A percentile compares a stretch with the other conserved stretches of the same genome.
Evolutionary conservation across 2,888 invertebrate species (phyloP).

Genomic region (Girardia tigrina): DNA sequence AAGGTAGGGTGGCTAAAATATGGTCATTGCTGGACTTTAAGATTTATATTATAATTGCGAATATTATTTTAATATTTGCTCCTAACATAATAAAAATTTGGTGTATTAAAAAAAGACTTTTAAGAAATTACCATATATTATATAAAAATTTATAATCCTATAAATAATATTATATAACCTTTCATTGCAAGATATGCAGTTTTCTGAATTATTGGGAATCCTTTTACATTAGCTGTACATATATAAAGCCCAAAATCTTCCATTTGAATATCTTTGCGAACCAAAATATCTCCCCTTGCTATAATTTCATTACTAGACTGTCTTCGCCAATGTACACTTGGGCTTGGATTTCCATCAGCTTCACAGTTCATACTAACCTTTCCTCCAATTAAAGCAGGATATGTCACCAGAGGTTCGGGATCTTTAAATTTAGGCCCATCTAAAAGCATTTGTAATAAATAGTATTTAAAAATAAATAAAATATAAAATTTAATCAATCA

Average conservation of each 20-base stretch:
- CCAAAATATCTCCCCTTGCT: neutral
- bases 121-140: too few relatives aligned
- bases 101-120: too few relatives aligned
- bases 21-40: too few relatives aligned
- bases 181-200: neutral
- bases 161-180: too few relatives aligned
- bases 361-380: neutral
- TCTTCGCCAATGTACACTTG: neutral
- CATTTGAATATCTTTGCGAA: neutral
- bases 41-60: too few relatives aligned
- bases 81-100: too few relatives aligned
- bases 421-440: neutral
- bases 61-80: too few relatives aligned
- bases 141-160: too few relatives aligned
- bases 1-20: too few relatives aligned
- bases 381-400: neutral
- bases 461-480: too few relatives aligned
- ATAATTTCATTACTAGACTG: neutral
- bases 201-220: neutral
- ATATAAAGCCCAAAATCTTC: conserved; percentile 4
- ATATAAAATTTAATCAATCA: too few relatives aligned
- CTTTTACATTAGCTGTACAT: neutral
- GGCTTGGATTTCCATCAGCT: neutral
- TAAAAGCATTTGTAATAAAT: too few relatives aligned
- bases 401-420: neutral